A percentile compares a stretch with the other conserved stretches of the same genome.
These are phyloP conservation scores for Metellina segmentata DNA, from an alignment of 2,888 invertebrate genomes.

Conservation along the genomic window DNA sequence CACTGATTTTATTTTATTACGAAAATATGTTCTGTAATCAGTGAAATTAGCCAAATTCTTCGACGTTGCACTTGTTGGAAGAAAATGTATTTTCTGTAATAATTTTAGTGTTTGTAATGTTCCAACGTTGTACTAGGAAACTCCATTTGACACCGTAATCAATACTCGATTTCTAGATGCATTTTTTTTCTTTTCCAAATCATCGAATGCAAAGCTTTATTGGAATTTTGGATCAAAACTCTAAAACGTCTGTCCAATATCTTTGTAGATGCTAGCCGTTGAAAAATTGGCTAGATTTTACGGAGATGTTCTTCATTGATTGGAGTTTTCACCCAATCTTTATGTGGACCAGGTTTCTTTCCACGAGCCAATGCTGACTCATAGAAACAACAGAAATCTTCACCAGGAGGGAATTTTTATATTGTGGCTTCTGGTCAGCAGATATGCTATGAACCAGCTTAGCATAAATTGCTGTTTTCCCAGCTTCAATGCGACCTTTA, in stretches of 20 bases:
- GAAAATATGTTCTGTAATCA: background rate
- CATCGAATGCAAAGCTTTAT: slow-evolving; percentile 26
- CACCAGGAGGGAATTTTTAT: background rate
- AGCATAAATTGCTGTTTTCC: slow-evolving; percentile 40
- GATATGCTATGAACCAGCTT: slow-evolving; percentile 8
- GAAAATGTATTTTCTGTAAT: no score
- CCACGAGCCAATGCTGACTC: background rate
- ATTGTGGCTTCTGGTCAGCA: background rate
- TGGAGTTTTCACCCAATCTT: no score
- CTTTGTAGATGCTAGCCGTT: no score
- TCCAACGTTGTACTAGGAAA: slow-evolving; percentile 10
- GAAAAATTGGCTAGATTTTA: slow-evolving; percentile 22
- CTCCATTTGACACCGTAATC: background rate
- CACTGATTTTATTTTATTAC: background rate
- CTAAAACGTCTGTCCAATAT: background rate
- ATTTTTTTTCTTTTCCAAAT: slow-evolving; percentile 34
- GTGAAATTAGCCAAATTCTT: background rate
- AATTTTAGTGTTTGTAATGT: slow-evolving; percentile 1
- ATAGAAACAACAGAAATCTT: background rate
- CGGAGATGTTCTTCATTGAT: background rate
- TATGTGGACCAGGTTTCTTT: slow-evolving; percentile 13
- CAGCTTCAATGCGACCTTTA: background rate
- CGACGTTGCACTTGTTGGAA: background rate
- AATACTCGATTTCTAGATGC: background rate
- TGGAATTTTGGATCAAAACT: slow-evolving; percentile 23